These are phyloP conservation scores for Hippocampus kuda DNA, from an alignment of 2,797 vertebrate species.

Conservation along the genomic window DNA sequence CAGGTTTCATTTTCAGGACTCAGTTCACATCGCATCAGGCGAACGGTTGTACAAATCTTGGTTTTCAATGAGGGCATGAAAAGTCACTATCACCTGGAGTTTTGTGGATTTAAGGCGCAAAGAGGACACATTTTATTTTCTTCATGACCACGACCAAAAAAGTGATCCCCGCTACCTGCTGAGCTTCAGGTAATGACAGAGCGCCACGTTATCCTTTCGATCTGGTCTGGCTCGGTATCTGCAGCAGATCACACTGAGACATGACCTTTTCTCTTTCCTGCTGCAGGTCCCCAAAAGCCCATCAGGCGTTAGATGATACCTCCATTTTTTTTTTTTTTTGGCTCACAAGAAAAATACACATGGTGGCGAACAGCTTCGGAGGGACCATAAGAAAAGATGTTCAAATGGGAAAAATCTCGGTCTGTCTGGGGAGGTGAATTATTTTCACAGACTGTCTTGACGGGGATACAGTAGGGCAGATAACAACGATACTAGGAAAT, in stretches of 20 bases:
- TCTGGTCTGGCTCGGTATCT: slow-evolving; percentile 57
- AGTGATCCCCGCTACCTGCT: slow-evolving; percentile 3
- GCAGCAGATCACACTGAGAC: slow-evolving; percentile 49
- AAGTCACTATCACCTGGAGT: background rate
- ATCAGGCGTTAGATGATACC: slow-evolving; percentile 57
- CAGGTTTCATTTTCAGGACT: background rate
- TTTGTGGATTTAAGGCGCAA: background rate
- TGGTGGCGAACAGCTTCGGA: slow-evolving; percentile 33
- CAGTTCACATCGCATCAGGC: background rate
- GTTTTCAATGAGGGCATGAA: background rate
- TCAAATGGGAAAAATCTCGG: background rate
- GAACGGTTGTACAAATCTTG: background rate
- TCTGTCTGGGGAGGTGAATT: background rate
- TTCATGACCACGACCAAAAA: slow-evolving; percentile 19
- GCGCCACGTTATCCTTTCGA: background rate
- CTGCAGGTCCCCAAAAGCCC: slow-evolving; percentile 36
- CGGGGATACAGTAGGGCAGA: background rate
- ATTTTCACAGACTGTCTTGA: background rate
- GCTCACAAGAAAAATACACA: slow-evolving; percentile 35
- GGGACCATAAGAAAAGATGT: slow-evolving; percentile 16
- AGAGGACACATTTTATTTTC: background rate
- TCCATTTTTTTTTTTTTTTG: slow-evolving; percentile 18
- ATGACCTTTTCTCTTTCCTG: slow-evolving; percentile 54
- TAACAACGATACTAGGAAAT: background rate
- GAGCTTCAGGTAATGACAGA: slow-evolving; percentile 21